A percentile compares a stretch with the other conserved stretches of the same genome.
These are phyloP conservation scores for Cottoperca gobio DNA, from an alignment of 2,797 vertebrate genomes.

Conservation along the genomic window DNA sequence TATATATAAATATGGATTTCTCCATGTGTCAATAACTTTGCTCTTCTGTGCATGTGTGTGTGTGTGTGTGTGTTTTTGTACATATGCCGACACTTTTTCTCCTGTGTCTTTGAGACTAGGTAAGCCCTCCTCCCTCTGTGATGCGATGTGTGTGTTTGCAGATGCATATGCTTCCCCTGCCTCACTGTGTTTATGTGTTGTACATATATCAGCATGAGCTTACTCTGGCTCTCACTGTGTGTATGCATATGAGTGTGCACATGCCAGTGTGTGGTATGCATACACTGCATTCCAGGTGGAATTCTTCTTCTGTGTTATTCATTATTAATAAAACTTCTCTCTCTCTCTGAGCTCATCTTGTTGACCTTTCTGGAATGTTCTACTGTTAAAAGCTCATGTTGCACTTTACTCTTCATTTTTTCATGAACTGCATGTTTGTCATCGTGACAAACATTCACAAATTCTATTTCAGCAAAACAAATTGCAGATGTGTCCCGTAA, in stretches of 20 bases:
- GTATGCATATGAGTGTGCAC: neutral
- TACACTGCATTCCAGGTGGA: conserved; percentile 56
- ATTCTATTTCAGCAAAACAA: conserved; percentile 63
- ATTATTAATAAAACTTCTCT: conserved; percentile 77
- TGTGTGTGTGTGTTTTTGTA: conserved; percentile 30
- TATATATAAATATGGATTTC: conserved; percentile 82
- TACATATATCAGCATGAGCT: neutral
- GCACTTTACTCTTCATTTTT: conserved; percentile 80
- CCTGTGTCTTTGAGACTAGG: conserved; percentile 27
- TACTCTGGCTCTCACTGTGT: neutral
- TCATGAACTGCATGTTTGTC: conserved; percentile 78
- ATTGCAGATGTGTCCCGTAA: conserved; percentile 49
- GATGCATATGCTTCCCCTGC: neutral
- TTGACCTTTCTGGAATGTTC: conserved; percentile 79
- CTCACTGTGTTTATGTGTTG: neutral
- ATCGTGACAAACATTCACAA: conserved; percentile 60
- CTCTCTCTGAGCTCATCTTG: conserved; percentile 51
- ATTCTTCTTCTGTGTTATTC: conserved; percentile 63
- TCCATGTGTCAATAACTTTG: conserved; percentile 77
- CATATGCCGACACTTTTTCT: conserved; percentile 29
- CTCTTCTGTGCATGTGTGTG: conserved; percentile 28
- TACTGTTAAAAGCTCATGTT: conserved; percentile 79
- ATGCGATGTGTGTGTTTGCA: neutral
- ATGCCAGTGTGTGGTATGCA: neutral
- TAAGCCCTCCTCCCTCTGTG: conserved; percentile 16